Evolutionary conservation across 2,888 invertebrate species (phyloP), one percentile per base, ranked within the genome.

Genomic region (Drosophila mimetica): DNA sequence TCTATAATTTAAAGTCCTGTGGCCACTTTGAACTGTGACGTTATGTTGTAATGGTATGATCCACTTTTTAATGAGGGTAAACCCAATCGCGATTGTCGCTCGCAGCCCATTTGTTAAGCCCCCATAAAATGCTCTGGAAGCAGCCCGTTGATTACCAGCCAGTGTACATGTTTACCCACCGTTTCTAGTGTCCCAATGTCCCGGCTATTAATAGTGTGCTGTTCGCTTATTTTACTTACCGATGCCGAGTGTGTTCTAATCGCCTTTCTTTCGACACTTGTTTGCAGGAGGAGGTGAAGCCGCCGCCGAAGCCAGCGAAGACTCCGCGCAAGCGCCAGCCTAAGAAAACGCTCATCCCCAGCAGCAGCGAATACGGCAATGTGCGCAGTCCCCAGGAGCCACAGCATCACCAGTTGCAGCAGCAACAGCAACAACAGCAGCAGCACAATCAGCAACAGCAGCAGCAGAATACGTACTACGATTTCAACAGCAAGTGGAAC

Each of bases 401-500:
- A 6, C 86, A 86, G 50, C 89, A 86, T 47, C 86, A 85, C 46
- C 89, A 89, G 46, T 78, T 89, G 44, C 89, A 89, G 34, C 88
- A 89, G 57, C 89, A 89, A 20, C 88, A 89, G 47, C 90, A 89
- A 30, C 83, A 88, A 34, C 85, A 82, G 37, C 61, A 58, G 16
- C 48, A 55, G 47, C 83, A 57, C 54, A 50, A 50, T 14, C 54
- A 91, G 30, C 89, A 89, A 39, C 89, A 89, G 51, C 80, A 90
- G 30, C 84, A 80, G 20, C 90, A 90, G 30, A 90, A 90, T 72
- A 94, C 94, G 54, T 96, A 96, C 89, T 96, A 95, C 84, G 96
- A 96, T 90, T 96, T 96, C 84, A 96, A 96, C 84, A 96, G 95
- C 84, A 93, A 96, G 78, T 96, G 96, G 96, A 96, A 96, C 90